Percentiles rank a stretch among this genome's conserved stretches.
phyloP scores from a whole-genome alignment of 2,113 vertebrate species.

The Okapia johnstoni region DNA sequence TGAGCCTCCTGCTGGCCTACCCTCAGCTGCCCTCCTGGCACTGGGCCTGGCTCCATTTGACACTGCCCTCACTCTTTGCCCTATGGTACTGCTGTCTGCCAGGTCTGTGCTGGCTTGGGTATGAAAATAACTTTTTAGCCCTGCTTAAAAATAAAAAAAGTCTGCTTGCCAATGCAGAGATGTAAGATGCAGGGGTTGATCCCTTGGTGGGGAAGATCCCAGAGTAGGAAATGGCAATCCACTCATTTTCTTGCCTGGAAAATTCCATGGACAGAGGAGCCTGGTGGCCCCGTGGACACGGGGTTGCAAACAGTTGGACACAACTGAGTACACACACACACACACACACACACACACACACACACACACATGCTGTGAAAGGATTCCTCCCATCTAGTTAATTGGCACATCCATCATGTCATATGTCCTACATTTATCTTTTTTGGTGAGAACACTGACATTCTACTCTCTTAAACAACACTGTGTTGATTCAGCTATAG shows the following conservation, averaged over 20 bases:
- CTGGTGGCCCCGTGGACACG: background rate
- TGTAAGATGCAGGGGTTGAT: background rate
- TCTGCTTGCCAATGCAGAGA: background rate
- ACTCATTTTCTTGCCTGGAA: background rate
- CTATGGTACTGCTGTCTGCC: background rate
- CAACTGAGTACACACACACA: background rate
- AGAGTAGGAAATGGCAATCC: background rate
- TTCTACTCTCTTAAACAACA: background rate
- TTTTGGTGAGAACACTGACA: background rate
- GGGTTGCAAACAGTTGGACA: background rate
- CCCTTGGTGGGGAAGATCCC: background rate
- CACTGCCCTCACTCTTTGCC: conserved; percentile 44
- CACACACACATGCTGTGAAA: background rate
- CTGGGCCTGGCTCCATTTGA: conserved; percentile 3
- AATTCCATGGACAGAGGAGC: background rate
- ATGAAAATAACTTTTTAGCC: conserved; percentile 61
- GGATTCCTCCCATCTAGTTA: background rate
- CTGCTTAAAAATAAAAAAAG: background rate
- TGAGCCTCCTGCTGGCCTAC: conserved; percentile 17
- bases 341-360: background rate
- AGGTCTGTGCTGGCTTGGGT: conserved; percentile 21
- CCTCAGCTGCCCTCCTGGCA: background rate
- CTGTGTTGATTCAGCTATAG: background rate
- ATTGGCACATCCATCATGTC: background rate
- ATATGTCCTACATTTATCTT: background rate